Evolutionary conservation across 2,797 vertebrate genomes (phyloP).

Genomic region (Labeo calbasu): DNA sequence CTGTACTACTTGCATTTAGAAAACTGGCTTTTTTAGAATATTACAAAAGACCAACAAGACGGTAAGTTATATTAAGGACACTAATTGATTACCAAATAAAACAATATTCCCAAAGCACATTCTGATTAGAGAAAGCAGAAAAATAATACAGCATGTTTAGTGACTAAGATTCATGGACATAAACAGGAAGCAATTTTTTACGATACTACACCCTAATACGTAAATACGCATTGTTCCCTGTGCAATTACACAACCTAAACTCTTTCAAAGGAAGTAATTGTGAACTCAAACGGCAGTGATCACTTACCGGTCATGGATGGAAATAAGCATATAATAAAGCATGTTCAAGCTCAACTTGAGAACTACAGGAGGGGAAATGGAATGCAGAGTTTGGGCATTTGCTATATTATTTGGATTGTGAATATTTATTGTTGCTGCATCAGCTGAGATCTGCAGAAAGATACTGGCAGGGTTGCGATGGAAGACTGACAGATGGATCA

Average conservation of each 20-base stretch:
- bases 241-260: neutral
- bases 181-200: neutral
- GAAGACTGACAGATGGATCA: conserved; percentile 50
- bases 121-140: neutral
- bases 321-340: conserved; percentile 41
- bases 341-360: conserved; percentile 69
- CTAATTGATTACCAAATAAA: neutral
- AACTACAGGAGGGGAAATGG: conserved; percentile 49
- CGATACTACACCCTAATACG: neutral
- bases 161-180: neutral
- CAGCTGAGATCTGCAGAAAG: conserved; percentile 54
- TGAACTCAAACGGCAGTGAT: neutral
- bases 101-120: neutral
- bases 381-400: conserved; percentile 73
- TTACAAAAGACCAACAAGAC: neutral
- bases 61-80: neutral
- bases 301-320: neutral
- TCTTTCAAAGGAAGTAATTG: conserved; percentile 11
- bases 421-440: conserved; percentile 66
- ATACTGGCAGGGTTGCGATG: conserved; percentile 51
- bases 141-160: neutral
- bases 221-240: neutral
- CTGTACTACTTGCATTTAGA: neutral
- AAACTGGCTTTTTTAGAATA: neutral
- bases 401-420: conserved; percentile 71